Evolutionary conservation across 2,888 invertebrate genomes (phyloP), one percentile per base, ranked within the genome.

Genomic region (Ophion slaviceki): DNA sequence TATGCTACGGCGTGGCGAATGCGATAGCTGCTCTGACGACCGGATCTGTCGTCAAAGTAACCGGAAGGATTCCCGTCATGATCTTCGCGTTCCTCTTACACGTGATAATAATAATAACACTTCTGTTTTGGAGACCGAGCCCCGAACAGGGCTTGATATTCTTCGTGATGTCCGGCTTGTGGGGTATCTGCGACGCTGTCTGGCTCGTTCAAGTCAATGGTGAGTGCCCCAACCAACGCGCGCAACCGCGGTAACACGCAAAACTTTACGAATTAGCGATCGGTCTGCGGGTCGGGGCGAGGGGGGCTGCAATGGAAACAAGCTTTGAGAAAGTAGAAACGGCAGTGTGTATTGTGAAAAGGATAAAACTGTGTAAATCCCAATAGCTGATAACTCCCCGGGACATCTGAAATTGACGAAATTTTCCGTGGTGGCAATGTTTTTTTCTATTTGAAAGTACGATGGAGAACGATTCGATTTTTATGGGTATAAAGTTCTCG

Each of bases 151-250:
- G 96, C 92, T 78, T 95, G 1, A 95, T 97, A 70, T 98, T 98
- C 93, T 98, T 97, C 94, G 90, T 96, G 8, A 95, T 98, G 85
- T 97, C 98, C 0, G 97, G 97, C 0, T 93, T 98, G 47, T 98
- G 98, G 98, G 98, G 98, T 0, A 94, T 97, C 4, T 97, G 97
- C 64, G 98, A 98, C 91, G 98, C 98, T 0, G 95, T 98, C 77
- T 98, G 98, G 98, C 96, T 98, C 86, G 98, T 98, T 2, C 98
- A 98, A 94, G 97, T 98, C 68, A 98, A 98, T 92, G 97, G 98
- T 98, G 93, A 95, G 95, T 94, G 17, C 8, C 20, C 6, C 14
- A 57, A 62, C 17, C 14, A 53, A 5, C 17, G 53, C 17, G 53
- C 17, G 3, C 53, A 0, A 53, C 53, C 53, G 17, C 53, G 36